Evolutionary conservation across 2,888 invertebrate genomes (phyloP).

Genomic region (Onchidella celtica): DNA sequence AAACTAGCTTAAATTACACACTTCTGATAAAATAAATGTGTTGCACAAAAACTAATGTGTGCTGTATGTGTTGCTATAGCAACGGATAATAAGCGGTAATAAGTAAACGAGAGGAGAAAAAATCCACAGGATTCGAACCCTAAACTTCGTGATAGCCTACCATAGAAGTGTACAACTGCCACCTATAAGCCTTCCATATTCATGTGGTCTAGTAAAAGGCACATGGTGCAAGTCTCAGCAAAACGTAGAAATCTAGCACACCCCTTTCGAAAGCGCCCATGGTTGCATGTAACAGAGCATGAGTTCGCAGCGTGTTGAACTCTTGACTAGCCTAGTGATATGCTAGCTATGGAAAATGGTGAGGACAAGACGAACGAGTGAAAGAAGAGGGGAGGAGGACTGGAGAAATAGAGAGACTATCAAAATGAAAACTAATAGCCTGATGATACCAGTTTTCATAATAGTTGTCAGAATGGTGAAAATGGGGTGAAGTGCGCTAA

Average conservation of each 20-base stretch:
- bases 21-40: not conserved
- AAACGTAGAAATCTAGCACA: no score
- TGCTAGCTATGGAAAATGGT: not conserved
- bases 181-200: no score
- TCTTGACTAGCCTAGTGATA: not conserved
- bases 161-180: no score
- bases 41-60: no score
- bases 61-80: slow-evolving; percentile 40
- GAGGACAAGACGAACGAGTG: slow-evolving; percentile 17
- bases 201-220: no score
- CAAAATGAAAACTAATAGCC: not conserved
- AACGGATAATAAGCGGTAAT: slow-evolving; percentile 3
- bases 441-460: no score
- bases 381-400: not conserved
- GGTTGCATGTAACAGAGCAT: not conserved
- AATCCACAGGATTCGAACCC: slow-evolving; percentile 14
- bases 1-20: not conserved
- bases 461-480: no score
- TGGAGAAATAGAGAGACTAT: not conserved
- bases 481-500: no score
- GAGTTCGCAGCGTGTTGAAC: not conserved
- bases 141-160: no score
- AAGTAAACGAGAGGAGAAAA: not conserved
- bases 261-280: no score
- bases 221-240: no score